phyloP scores from a whole-genome alignment of 37 sponge, comb jelly and placozoan genomes.

The Oscarella lobularis region DNA sequence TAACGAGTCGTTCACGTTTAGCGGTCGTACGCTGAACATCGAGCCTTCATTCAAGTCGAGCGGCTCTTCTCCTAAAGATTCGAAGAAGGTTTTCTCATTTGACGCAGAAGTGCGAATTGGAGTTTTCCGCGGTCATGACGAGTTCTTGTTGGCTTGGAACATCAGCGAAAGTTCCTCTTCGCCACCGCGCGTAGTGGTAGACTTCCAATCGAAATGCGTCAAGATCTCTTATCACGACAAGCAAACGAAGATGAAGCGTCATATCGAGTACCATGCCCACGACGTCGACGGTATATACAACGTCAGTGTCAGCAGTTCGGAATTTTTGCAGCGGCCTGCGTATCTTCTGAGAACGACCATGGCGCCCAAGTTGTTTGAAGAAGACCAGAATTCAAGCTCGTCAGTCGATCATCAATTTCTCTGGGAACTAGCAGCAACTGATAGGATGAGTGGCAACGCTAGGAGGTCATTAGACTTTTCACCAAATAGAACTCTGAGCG shows the following conservation, averaged over 20 bases:
- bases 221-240: neutral
- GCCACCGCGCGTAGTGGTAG: neutral
- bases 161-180: too few relatives aligned
- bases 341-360: neutral
- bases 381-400: too few relatives aligned
- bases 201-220: neutral
- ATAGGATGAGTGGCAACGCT: neutral
- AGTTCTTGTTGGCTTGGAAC: neutral
- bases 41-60: neutral
- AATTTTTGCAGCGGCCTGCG: neutral
- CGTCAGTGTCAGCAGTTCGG: neutral
- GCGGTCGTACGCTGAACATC: conserved; percentile 1
- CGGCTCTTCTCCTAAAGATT: neutral
- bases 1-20: neutral
- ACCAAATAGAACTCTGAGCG: neutral
- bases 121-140: neutral
- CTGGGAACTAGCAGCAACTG: neutral
- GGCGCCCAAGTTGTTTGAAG: neutral
- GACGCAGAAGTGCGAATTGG: neutral
- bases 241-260: neutral
- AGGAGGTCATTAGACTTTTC: neutral
- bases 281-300: neutral
- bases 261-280: neutral
- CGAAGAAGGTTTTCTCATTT: neutral
- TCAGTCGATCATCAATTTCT: too few relatives aligned